Base-by-base conservation (phyloP, 37 sponge, comb jelly and placozoan species). In the Tethya wilhelma region DNA sequence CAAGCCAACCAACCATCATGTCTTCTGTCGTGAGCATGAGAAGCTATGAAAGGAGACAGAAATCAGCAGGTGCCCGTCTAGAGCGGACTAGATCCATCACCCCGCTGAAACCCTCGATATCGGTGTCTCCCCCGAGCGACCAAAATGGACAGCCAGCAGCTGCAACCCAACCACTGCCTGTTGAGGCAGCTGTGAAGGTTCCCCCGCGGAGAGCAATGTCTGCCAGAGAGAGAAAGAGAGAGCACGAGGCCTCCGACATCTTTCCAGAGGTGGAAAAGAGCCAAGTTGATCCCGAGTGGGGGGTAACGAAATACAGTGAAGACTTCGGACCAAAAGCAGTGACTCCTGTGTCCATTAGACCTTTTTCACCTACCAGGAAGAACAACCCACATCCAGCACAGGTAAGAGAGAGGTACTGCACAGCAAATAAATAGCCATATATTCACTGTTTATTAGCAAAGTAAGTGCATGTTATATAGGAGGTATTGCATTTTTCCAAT, bases 321-420 rank as follows among this genome's bases (percentile, higher is more conserved):
- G 88, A 88, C 49, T 88, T 58, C 71, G 60, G 77, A 26, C 69
- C 56, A 8, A 88, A 88, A 49, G 55, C 56, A 32, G 33, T 43
- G 2, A 6, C 28, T 0, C 88, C 77, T 9, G 63, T 67, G 6
- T 65, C 58, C 19, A 57, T 75, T 23, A 57, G 88, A 1, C 88
- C 88, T 67, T 1, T 55, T 2, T 88, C 88, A 25, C 59, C 77
- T 28, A 88, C 88, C 26, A 74, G 88, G 38, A 75, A 59, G 65
- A 67, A 88, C 78, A 88, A 88, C 64, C 88, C 88, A 20, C 88
- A 88, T 49, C 88, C 88, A 6, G 38, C 70, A 36, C 57, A 81
- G 69, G 88, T 88, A 38, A 62, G 25, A 41, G n/a, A 8, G 36
- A 32, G 33, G 19, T 36, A 32, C 29, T 58, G n/a, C n/a, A n/a